Percentiles rank a stretch among this genome's conserved stretches.
phyloP scores from a whole-genome alignment of 2,888 invertebrate species.

The Odiellus spinosus region DNA sequence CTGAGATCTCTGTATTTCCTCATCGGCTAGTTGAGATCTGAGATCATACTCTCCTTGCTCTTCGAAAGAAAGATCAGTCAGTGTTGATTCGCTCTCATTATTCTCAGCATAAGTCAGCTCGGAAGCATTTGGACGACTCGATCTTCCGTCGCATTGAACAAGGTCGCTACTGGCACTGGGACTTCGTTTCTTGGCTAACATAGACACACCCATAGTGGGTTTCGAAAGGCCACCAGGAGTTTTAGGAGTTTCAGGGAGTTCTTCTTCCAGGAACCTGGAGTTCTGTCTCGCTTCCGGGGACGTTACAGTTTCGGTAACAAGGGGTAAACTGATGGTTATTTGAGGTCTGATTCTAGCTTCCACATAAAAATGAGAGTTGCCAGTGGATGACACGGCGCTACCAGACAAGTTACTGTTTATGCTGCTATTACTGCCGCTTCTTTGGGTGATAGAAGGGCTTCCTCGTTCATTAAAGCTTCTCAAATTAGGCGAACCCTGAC shows the following conservation, averaged over 20 bases:
- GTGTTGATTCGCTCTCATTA: too few species aligned
- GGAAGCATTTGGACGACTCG: too few species aligned
- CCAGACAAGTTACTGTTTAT: slow-evolving; percentile 16
- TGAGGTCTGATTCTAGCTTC: slow-evolving; percentile 14
- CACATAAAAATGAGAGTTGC: slow-evolving; percentile 13
- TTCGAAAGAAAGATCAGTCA: too few species aligned
- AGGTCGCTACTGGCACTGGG: slow-evolving; percentile 15
- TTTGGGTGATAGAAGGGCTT: slow-evolving; percentile 1
- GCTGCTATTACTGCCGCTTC: slow-evolving; percentile 14
- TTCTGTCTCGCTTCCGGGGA: too few species aligned
- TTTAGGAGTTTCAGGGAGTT: slow-evolving; percentile 9
- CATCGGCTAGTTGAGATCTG: too few species aligned
- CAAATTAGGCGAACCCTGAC: not conserved
- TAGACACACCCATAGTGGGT: slow-evolving; percentile 30
- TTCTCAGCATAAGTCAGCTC: too few species aligned
- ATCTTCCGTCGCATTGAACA: too few species aligned
- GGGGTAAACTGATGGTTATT: slow-evolving; percentile 14
- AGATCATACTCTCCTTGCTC: too few species aligned
- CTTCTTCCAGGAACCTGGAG: slow-evolving; percentile 4
- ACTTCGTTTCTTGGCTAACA: slow-evolving; percentile 28
- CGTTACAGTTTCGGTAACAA: slow-evolving; percentile 13
- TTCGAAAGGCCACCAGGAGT: slow-evolving; percentile 17
- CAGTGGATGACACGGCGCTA: slow-evolving; percentile 7
- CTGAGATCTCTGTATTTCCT: too few species aligned
- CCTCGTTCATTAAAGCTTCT: not conserved